A percentile compares a stretch with the other conserved stretches of the same genome.
These are phyloP conservation scores for Chrysogorgia sp. DNA, from an alignment of 92 coral and sea anemone genomes.

Conservation along the genomic window DNA sequence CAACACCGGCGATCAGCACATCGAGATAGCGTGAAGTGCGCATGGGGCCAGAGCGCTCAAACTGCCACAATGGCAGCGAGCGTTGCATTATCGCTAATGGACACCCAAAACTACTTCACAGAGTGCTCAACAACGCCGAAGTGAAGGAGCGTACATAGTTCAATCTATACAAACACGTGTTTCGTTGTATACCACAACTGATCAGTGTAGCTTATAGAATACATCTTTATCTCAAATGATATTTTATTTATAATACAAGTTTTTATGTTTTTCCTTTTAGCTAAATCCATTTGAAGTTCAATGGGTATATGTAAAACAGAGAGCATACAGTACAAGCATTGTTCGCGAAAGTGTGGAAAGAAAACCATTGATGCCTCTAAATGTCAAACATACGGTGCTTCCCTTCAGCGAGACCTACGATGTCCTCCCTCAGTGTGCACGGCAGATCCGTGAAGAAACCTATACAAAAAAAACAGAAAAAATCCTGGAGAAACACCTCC, in stretches of 20 bases:
- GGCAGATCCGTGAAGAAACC: slow-evolving; percentile 2
- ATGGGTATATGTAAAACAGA: slow-evolving; percentile 4
- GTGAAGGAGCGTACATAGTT: too few species aligned
- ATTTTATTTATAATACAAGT: too few species aligned
- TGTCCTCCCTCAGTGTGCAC: neutral
- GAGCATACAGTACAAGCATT: slow-evolving; percentile 36
- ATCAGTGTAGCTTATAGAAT: too few species aligned
- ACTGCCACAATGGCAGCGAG: too few species aligned
- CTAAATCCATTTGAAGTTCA: neutral
- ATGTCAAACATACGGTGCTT: neutral
- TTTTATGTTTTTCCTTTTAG: neutral
- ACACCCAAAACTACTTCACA: too few species aligned
- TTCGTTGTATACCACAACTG: neutral
- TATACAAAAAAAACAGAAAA: too few species aligned
- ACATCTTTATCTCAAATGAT: neutral
- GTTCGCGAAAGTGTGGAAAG: slow-evolving; percentile 30
- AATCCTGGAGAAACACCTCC: neutral
- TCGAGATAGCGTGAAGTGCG: neutral
- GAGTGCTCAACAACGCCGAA: too few species aligned
- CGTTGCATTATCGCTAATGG: too few species aligned
- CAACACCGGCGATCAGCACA: neutral
- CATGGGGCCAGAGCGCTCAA: too few species aligned
- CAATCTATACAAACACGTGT: neutral
- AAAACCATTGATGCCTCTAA: slow-evolving; percentile 1
- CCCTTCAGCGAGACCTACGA: slow-evolving; percentile 31